Base-by-base conservation (phyloP, 1,140 invertebrate genomes). In the Trachymyrmex cornetzi region DNA sequence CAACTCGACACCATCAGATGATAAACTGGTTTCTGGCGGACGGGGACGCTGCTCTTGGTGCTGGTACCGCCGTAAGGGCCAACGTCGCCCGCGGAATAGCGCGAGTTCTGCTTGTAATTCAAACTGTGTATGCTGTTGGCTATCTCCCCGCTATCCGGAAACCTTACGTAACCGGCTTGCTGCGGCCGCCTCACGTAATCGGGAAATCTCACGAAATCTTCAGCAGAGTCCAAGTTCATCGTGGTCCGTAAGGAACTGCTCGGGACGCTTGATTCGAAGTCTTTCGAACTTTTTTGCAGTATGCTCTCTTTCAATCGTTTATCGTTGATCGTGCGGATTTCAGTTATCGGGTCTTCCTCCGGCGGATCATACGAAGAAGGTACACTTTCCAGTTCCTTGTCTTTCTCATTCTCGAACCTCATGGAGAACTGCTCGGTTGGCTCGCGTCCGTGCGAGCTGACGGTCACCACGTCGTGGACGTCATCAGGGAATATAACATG, bases 101-200 rank as follows among this genome's bases (percentile, higher is more conserved):
- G 87, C 63, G 85, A 85, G 34, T 91, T 79, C 1, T 93, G 87
- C 34, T 94, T 94, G 16, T 91, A 92, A 19, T 93, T 92, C 7
- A 81, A 82, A 22, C 85, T 92, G 74, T 94, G 94, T 71, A 95
- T 94, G 55, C 94, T 95, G 85, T 95, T 95, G 0, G 92, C 93
- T 19, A 44, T 44, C 38, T 44, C 38, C 11, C 94, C 93, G 6
- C 93, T 93, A 0, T 92, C 93, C 0, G 94, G 93, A 55, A 95
- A 95, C 14, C 91, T 92, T 1, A 95, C 92, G 66, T 92, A 92
- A 16, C 86, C 82, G 12, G 84, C 14, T 34, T 38, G 77, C n/a
- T 55, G 75, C 3, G 88, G 63, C 11, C 85, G 61, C 22, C 75
- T 85, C 6, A 91, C 88, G 63, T 87, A 72, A 24, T 64, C 87